These are phyloP conservation scores for Andrena cerasifolii DNA, from an alignment of 1,140 invertebrate genomes.

Conservation along the genomic window DNA sequence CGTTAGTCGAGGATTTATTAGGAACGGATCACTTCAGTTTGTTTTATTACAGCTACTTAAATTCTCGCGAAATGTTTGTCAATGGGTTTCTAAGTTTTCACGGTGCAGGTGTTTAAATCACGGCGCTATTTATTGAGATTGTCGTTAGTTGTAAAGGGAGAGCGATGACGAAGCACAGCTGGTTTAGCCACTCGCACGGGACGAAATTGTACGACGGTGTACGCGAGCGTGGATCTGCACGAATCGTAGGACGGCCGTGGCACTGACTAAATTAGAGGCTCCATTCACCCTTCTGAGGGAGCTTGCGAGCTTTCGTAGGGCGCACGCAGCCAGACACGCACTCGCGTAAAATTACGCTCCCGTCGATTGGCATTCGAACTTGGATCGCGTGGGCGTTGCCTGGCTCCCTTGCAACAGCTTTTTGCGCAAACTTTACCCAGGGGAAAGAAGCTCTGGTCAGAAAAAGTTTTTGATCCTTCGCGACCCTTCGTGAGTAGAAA, in stretches of 20 bases:
- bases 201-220: constrained; percentile 5
- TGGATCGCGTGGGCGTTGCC: constrained; percentile 22
- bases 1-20: too few relatives aligned
- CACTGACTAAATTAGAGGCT: constrained; percentile 61
- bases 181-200: background rate
- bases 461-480: background rate
- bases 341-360: constrained; percentile 63
- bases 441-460: background rate
- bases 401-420: background rate
- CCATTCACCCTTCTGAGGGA: constrained; percentile 63
- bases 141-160: background rate
- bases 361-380: constrained; percentile 48
- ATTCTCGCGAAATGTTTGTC: too few relatives aligned
- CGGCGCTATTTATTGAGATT: background rate
- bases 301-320: constrained; percentile 65
- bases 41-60: too few relatives aligned
- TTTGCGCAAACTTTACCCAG: too few relatives aligned
- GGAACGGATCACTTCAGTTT: too few relatives aligned
- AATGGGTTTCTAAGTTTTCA: too few relatives aligned
- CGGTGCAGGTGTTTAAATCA: background rate
- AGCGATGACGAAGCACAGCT: background rate
- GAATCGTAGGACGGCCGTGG: constrained; percentile 40
- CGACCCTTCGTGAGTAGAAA: background rate
- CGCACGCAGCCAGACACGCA: constrained; percentile 58
- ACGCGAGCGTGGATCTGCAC: constrained; percentile 19